Evolutionary conservation across 2,113 vertebrate species (phyloP).

Genomic region (Aphelocoma coerulescens): DNA sequence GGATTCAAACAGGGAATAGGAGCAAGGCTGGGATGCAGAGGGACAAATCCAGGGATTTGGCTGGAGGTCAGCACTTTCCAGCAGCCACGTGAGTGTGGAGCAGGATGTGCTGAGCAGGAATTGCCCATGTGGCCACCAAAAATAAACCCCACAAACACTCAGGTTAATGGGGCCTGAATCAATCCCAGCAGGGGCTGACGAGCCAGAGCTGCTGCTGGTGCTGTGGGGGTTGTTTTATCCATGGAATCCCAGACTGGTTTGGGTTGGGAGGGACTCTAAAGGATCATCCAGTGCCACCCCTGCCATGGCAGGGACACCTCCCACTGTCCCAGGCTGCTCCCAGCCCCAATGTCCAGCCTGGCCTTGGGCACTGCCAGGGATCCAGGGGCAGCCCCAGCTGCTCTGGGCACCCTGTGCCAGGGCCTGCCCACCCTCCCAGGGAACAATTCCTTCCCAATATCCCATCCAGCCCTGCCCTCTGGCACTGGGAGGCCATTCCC

Average conservation of each 20-base stretch:
- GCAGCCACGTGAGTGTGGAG: not conserved
- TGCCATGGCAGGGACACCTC: not conserved
- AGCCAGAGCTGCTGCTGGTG: not conserved
- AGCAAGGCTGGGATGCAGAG: not conserved
- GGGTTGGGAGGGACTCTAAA: not conserved
- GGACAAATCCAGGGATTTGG: not conserved
- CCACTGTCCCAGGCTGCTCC: not conserved
- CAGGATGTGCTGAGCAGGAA: not conserved
- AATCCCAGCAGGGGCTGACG: not conserved
- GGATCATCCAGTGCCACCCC: not conserved
- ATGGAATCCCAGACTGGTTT: not conserved
- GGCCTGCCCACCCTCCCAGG: rapidly evolving
- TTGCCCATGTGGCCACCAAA: not conserved
- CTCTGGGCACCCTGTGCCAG: not conserved
- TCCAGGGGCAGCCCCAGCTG: not conserved
- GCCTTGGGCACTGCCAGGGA: not conserved
- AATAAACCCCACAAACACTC: not conserved
- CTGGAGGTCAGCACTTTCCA: not conserved
- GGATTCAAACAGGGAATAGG: not conserved
- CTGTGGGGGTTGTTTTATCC: not conserved
- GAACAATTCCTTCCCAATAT: not conserved
- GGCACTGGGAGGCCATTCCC: not conserved
- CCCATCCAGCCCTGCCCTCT: not conserved
- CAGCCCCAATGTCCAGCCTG: rapidly evolving
- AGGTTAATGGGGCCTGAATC: not conserved